Evolutionary conservation across 2,888 invertebrate species (phyloP).

Genomic region (Cancer borealis): DNA sequence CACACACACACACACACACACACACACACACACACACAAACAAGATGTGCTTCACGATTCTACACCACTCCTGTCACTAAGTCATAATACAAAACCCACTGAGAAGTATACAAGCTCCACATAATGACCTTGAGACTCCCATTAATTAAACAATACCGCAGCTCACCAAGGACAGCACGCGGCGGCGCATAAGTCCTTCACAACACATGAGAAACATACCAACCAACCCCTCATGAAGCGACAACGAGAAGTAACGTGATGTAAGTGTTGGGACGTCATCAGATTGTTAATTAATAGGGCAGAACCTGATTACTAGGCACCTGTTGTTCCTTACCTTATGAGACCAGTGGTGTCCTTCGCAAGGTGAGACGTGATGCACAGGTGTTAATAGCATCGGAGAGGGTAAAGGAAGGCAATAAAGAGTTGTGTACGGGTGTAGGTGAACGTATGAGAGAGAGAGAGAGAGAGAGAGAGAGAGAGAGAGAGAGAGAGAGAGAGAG

Average conservation of each 20-base stretch:
- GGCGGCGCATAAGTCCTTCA: background rate
- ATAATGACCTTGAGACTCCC: background rate
- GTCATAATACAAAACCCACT: background rate
- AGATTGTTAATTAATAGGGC: background rate
- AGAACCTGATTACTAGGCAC: background rate
- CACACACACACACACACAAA: slow-evolving; percentile 39
- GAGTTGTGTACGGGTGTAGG: background rate
- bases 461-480: background rate
- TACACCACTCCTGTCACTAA: background rate
- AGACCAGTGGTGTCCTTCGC: background rate
- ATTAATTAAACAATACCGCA: background rate
- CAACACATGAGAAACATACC: background rate
- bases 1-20: slow-evolving; percentile 55
- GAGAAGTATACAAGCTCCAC: background rate
- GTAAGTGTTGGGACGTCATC: background rate
- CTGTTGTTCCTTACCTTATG: background rate
- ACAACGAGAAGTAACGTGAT: background rate
- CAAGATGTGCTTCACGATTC: background rate
- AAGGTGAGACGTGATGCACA: background rate
- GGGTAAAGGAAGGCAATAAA: background rate
- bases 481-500: too few relatives aligned
- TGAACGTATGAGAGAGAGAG: slow-evolving; percentile 8
- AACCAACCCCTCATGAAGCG: background rate
- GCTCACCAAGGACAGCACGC: background rate
- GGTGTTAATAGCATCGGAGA: background rate